Evolutionary conservation across 1,140 invertebrate genomes (phyloP).

Genomic region (Tenebrio molitor): DNA sequence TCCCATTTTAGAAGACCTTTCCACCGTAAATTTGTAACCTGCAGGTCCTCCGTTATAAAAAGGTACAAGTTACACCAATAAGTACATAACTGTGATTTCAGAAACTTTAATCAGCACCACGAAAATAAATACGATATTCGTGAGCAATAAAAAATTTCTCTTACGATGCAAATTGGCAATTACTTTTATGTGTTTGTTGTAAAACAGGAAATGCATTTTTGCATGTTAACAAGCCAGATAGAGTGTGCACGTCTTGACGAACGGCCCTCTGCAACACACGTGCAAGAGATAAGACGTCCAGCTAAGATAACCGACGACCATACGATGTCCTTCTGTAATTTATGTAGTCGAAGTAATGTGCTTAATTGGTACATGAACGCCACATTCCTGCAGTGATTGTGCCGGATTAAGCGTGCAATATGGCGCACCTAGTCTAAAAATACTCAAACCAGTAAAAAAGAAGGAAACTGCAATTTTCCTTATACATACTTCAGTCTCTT

Average conservation of each 20-base stretch:
- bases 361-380: constrained; percentile 44
- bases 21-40: too few species aligned
- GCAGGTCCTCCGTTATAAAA: too few species aligned
- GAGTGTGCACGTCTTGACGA: constrained; percentile 43
- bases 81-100: too few species aligned
- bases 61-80: too few species aligned
- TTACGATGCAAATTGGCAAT: too few species aligned
- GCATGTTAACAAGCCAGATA: constrained; percentile 30
- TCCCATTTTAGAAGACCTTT: too few species aligned
- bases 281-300: constrained; percentile 19
- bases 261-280: constrained; percentile 12
- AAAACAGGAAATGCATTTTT: constrained; percentile 42
- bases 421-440: constrained; percentile 21
- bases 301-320: constrained; percentile 14
- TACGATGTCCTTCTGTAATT: constrained; percentile 15
- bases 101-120: too few species aligned
- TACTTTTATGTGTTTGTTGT: too few species aligned
- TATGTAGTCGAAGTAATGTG: constrained; percentile 39
- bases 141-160: too few species aligned
- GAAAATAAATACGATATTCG: too few species aligned
- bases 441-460: neutral
- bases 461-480: neutral
- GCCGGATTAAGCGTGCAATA: constrained; percentile 32
- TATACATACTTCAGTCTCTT: too few species aligned
- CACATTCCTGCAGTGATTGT: constrained; percentile 40